Evolutionary conservation across 2,888 invertebrate species (phyloP).

Genomic region (Sesia bembeciformis): DNA sequence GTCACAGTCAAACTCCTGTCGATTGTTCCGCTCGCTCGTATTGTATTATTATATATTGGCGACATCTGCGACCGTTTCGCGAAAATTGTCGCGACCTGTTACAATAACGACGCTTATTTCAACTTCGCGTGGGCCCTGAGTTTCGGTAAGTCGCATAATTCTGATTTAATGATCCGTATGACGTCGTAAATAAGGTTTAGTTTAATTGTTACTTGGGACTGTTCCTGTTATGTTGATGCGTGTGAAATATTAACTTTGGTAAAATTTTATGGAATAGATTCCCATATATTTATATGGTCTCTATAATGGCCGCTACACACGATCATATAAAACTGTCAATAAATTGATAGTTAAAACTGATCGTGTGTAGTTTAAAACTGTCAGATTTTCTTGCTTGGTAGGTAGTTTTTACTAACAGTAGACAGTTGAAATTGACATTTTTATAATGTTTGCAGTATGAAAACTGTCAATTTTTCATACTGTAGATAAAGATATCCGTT

Average conservation of each 20-base stretch:
- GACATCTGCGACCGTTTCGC: slow-evolving; percentile 36
- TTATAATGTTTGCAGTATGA: too few species aligned
- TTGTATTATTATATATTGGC: slow-evolving; percentile 36
- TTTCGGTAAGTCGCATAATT: neutral
- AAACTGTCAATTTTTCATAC: too few species aligned
- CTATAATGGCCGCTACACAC: too few species aligned
- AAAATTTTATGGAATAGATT: neutral
- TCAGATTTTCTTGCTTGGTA: neutral
- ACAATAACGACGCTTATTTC: slow-evolving; percentile 8
- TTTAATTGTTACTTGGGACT: neutral
- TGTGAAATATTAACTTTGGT: neutral
- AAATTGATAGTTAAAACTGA: neutral
- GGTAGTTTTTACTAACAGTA: too few species aligned
- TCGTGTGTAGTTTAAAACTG: neutral
- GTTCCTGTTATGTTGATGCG: too few species aligned
- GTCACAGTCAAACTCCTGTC: slow-evolving; percentile 10
- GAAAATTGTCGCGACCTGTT: slow-evolving; percentile 28
- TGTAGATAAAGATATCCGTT: too few species aligned
- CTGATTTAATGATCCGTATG: neutral
- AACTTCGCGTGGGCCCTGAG: slow-evolving; percentile 1
- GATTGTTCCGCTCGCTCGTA: slow-evolving; percentile 17
- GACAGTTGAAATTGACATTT: too few species aligned
- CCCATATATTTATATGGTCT: too few species aligned
- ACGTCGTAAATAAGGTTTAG: neutral
- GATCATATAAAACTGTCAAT: too few species aligned